Evolutionary conservation across 30 jellyfish, hydroid and myxozoan genomes (phyloP).

Genomic region (Aurelia aurita complex sp. Pacific): DNA sequence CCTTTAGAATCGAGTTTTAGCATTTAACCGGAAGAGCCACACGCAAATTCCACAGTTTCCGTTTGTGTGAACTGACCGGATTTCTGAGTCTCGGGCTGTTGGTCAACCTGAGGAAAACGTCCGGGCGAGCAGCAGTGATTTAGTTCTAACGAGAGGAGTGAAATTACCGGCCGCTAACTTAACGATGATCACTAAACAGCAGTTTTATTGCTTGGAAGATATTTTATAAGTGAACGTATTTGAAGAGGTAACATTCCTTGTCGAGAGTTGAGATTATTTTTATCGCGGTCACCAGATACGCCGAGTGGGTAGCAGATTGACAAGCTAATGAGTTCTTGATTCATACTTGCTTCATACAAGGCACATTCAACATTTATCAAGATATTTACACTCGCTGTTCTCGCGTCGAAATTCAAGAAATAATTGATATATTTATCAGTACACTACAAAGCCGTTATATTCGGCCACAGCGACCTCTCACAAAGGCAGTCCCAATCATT

Average conservation of each 20-base stretch:
- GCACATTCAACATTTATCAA: no score
- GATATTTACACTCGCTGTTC: no score
- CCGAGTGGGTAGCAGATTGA: constrained; percentile 18
- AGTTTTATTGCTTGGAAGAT: no score
- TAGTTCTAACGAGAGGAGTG: constrained; percentile 56
- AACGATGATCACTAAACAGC: constrained; percentile 6
- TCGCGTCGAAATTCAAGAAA: no score
- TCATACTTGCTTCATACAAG: constrained; percentile 6
- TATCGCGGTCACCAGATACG: constrained; percentile 47
- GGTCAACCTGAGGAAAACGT: constrained; percentile 68
- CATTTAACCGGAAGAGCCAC: constrained; percentile 83
- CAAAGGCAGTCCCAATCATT: constrained; percentile 53
- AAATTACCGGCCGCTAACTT: constrained; percentile 52
- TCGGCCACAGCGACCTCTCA: constrained; percentile 63
- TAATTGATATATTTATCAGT: no score
- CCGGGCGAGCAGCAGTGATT: constrained; percentile 59
- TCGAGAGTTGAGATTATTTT: constrained; percentile 20
- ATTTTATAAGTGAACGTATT: background rate
- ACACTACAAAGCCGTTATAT: constrained; percentile 40
- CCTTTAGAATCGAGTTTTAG: constrained; percentile 17
- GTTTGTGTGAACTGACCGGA: constrained; percentile 86
- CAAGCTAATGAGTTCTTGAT: constrained; percentile 51
- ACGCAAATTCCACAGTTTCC: constrained; percentile 91
- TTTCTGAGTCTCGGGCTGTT: constrained; percentile 88
- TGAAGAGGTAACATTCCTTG: background rate